phyloP scores from a whole-genome alignment of 1,140 invertebrate species.

The Euura lappo region DNA sequence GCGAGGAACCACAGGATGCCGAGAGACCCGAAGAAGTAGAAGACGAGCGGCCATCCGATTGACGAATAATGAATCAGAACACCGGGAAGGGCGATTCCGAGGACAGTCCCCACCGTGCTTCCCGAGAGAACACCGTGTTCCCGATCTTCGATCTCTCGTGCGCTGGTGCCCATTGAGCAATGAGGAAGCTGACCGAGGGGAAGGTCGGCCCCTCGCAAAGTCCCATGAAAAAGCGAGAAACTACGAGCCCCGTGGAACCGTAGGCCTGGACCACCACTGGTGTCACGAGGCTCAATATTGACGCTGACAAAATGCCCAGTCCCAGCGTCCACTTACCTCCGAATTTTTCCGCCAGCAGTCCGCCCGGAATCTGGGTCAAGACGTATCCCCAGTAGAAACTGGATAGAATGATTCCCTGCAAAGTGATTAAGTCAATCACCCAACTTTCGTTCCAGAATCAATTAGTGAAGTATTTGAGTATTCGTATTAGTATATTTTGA shows the following conservation, averaged over 20 bases:
- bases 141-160: conserved; percentile 76
- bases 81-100: conserved; percentile 76
- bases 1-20: no score
- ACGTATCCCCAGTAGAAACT: no score
- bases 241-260: conserved; percentile 67
- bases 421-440: no score
- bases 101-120: conserved; percentile 75
- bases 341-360: conserved; percentile 60
- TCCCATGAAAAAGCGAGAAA: conserved; percentile 73
- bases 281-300: conserved; percentile 76
- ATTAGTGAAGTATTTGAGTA: no score
- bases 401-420: no score
- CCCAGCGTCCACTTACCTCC: no score
- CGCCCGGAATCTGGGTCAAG: conserved; percentile 66
- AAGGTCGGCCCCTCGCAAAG: conserved; percentile 81
- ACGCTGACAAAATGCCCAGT: conserved; percentile 74
- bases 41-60: conserved; percentile 69
- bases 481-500: no score
- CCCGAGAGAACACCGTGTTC: conserved; percentile 76
- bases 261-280: conserved; percentile 65
- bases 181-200: conserved; percentile 74
- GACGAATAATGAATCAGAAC: conserved; percentile 67
- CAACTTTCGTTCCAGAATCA: no score
- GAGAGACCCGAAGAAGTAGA: no score
- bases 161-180: conserved; percentile 78